A percentile compares a stretch with the other conserved stretches of the same genome.
Conservation (phyloP, 2,888 invertebrate species). For the Camponotus fellah region DNA sequence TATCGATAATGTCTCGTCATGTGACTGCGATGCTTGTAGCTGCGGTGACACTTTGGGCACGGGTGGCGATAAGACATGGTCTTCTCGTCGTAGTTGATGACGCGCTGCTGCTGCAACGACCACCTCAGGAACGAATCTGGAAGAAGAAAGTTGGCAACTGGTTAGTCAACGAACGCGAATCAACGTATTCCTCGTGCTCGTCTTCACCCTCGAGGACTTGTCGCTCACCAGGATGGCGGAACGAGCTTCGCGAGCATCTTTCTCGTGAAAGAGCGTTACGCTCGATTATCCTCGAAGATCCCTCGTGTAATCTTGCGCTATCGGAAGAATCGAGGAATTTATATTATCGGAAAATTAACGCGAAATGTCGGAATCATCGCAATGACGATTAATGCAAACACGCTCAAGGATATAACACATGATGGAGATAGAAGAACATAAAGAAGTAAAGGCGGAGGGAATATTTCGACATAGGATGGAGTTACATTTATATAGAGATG, state of each 20-base stretch:
- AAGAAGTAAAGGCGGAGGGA: not conserved
- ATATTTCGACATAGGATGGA: slow-evolving; percentile 7
- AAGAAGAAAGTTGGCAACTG: slow-evolving; percentile 57
- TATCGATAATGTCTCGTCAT: slow-evolving; percentile 87
- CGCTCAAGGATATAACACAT: not conserved
- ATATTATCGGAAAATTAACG: not conserved
- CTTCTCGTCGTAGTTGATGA: slow-evolving; percentile 10
- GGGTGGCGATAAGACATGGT: slow-evolving; percentile 79
- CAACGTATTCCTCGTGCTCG: slow-evolving; percentile 25
- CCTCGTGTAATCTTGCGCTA: slow-evolving; percentile 1
- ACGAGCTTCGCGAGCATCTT: slow-evolving; percentile 9
- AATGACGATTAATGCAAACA: not conserved
- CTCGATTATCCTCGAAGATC: slow-evolving; percentile 3
- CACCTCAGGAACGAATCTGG: slow-evolving; percentile 54
- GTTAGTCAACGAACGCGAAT: slow-evolving; percentile 53
- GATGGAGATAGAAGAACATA: not conserved
- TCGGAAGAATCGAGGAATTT: not conserved
- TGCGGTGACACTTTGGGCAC: slow-evolving; percentile 88
- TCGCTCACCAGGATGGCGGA: slow-evolving; percentile 31
- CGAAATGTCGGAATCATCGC: not conserved
- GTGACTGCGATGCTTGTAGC: slow-evolving; percentile 89
- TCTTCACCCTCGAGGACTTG: slow-evolving; percentile 53
- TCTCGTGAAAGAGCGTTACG: slow-evolving; percentile 3
- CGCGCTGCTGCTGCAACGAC: not conserved
- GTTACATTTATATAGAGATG: not conserved